Conservation (phyloP, 1,140 invertebrate species). For the Zaprionus gabonicus region DNA sequence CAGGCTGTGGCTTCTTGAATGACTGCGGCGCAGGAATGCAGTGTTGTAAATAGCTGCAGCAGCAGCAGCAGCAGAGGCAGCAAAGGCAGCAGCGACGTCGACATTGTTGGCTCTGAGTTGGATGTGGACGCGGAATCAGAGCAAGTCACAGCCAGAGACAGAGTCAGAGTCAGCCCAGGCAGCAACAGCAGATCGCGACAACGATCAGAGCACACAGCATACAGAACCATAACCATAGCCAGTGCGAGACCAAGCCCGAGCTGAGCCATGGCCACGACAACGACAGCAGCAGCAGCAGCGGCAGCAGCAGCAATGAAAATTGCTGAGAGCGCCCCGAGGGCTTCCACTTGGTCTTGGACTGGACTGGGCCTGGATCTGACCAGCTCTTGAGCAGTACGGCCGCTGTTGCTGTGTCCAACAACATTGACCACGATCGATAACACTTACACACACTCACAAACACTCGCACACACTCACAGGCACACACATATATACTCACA, state of each 20-base stretch:
- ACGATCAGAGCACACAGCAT: slow-evolving; percentile 54
- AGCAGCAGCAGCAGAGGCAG: slow-evolving; percentile 34
- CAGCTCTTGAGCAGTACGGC: slow-evolving; percentile 43
- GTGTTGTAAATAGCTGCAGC: slow-evolving; percentile 74
- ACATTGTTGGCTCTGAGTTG: slow-evolving; percentile 63
- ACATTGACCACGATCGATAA: slow-evolving; percentile 79
- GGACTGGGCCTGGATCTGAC: slow-evolving; percentile 60
- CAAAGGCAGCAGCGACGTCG: slow-evolving; percentile 45
- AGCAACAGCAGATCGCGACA: slow-evolving; percentile 64
- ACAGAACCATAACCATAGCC: slow-evolving; percentile 30
- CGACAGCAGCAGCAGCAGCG: slow-evolving; percentile 15
- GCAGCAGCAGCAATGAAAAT: slow-evolving; percentile 72
- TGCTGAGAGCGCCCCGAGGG: slow-evolving; percentile 82
- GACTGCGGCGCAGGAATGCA: slow-evolving; percentile 76
- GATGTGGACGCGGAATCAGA: slow-evolving; percentile 66
- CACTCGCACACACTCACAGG: not conserved
- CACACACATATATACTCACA: not conserved
- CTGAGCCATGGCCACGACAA: slow-evolving; percentile 29
- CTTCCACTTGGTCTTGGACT: slow-evolving; percentile 63
- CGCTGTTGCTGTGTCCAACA: slow-evolving; percentile 57
- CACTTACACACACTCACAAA: slow-evolving; percentile 45
- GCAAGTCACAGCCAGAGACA: slow-evolving; percentile 53
- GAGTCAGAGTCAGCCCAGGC: slow-evolving; percentile 35
- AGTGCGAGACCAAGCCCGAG: slow-evolving; percentile 3
- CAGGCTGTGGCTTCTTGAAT: slow-evolving; percentile 67